Evolutionary conservation across 1,140 invertebrate genomes (phyloP).

Genomic region (Penaeus vannamei): DNA sequence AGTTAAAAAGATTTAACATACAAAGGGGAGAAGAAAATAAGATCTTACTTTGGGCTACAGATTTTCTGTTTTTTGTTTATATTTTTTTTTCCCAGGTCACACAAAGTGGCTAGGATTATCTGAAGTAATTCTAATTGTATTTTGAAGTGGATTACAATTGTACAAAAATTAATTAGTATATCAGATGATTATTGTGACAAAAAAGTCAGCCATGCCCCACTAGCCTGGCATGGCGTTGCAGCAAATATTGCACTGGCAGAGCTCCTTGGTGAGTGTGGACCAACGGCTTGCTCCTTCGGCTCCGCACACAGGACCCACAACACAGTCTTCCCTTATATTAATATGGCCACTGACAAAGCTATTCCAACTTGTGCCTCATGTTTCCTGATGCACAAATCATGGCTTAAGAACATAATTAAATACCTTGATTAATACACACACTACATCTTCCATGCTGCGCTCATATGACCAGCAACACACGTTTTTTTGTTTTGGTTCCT

Average conservation of each 20-base stretch:
- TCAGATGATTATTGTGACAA: conserved; percentile 1
- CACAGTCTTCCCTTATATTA: conserved; percentile 29
- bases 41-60: too few species aligned
- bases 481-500: not conserved
- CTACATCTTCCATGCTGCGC: not conserved
- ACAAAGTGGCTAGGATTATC: too few species aligned
- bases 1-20: too few species aligned
- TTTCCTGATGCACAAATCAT: conserved; percentile 22
- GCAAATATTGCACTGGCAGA: conserved; percentile 26
- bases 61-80: too few species aligned
- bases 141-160: too few species aligned
- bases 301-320: not conserved
- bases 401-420: conserved; percentile 12
- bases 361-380: conserved; percentile 21
- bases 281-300: not conserved
- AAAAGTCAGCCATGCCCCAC: not conserved
- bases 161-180: too few species aligned
- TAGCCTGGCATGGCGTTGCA: not conserved
- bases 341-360: conserved; percentile 31
- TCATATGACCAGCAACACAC: conserved; percentile 5
- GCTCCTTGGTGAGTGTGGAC: not conserved
- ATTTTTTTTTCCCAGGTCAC: too few species aligned
- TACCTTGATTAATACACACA: not conserved
- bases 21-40: too few species aligned
- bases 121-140: too few species aligned